A percentile compares a stretch with the other conserved stretches of the same genome.
phyloP scores from a whole-genome alignment of 2,888 invertebrate species.

The Drosophila testacea region DNA sequence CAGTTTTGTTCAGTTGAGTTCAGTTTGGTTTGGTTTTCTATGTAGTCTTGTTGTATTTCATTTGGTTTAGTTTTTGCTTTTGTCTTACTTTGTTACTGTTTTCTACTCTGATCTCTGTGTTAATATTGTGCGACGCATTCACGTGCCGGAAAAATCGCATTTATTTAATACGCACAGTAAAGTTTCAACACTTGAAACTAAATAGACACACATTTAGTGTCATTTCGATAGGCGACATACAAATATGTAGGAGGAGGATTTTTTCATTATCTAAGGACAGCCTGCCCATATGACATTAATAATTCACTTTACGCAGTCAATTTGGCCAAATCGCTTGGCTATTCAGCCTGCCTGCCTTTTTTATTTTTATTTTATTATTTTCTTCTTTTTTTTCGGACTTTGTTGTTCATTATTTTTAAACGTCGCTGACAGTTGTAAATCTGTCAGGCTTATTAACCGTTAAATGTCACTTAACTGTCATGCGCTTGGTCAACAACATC shows the following conservation, averaged over 20 bases:
- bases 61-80: constrained; percentile 5
- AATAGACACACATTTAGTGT: constrained; percentile 77
- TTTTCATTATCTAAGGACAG: constrained; percentile 4
- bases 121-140: constrained; percentile 43
- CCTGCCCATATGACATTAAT: constrained; percentile 74
- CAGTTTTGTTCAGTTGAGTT: constrained; percentile 37
- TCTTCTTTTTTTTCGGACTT: constrained; percentile 41
- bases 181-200: constrained; percentile 77
- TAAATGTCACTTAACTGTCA: constrained; percentile 81
- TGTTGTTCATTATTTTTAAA: constrained; percentile 78
- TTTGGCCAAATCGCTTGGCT: constrained; percentile 76
- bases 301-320: constrained; percentile 80
- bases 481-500: constrained; percentile 58
- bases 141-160: constrained; percentile 77
- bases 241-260: neutral
- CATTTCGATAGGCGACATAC: constrained; percentile 58
- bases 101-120: constrained; percentile 11
- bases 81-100: constrained; percentile 20
- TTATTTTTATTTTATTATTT: constrained; percentile 18
- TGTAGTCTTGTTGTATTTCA: constrained; percentile 1
- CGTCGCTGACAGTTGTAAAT: constrained; percentile 78
- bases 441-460: constrained; percentile 81
- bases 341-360: constrained; percentile 37
- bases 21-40: constrained; percentile 1
- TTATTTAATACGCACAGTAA: constrained; percentile 78